A percentile compares a stretch with the other conserved stretches of the same genome.
phyloP scores from a whole-genome alignment of 2,113 vertebrate genomes.

The Paratilapia polleni region DNA sequence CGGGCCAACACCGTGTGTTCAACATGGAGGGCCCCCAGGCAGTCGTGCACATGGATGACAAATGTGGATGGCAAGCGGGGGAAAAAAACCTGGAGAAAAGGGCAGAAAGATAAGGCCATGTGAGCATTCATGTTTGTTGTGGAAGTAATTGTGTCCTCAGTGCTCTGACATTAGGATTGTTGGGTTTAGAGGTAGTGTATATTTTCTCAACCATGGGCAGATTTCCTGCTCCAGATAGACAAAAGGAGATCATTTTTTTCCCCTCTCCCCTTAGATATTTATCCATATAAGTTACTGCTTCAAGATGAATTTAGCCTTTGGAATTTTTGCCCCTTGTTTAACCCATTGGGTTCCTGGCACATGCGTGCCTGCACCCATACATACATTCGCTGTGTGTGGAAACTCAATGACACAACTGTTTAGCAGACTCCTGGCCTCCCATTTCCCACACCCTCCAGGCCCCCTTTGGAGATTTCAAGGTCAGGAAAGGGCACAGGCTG shows the following conservation, averaged over 20 bases:
- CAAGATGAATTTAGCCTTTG: slow-evolving; percentile 14
- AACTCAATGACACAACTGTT: slow-evolving; percentile 78
- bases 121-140: slow-evolving; percentile 68
- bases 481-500: slow-evolving; percentile 72
- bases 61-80: slow-evolving; percentile 34
- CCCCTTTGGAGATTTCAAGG: slow-evolving; percentile 77
- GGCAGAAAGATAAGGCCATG: slow-evolving; percentile 47
- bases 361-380: slow-evolving; percentile 35
- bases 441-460: slow-evolving; percentile 76
- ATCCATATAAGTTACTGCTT: slow-evolving; percentile 63
- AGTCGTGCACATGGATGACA: slow-evolving; percentile 41
- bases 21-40: slow-evolving; percentile 62
- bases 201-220: slow-evolving; percentile 58
- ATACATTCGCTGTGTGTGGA: slow-evolving; percentile 56
- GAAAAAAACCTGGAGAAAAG: slow-evolving; percentile 24
- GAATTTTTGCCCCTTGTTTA: slow-evolving; percentile 52
- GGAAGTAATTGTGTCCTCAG: slow-evolving; percentile 64
- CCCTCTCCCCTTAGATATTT: slow-evolving; percentile 24
- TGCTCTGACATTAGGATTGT: slow-evolving; percentile 49
- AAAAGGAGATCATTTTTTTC: not conserved
- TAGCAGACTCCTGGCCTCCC: slow-evolving; percentile 68
- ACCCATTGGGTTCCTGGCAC: slow-evolving; percentile 40
- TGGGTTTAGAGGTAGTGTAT: slow-evolving; percentile 59
- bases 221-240: slow-evolving; percentile 52
- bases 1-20: slow-evolving; percentile 70